Conservation (phyloP, 2,888 invertebrate genomes). For the Steinernema carpocapsae region DNA sequence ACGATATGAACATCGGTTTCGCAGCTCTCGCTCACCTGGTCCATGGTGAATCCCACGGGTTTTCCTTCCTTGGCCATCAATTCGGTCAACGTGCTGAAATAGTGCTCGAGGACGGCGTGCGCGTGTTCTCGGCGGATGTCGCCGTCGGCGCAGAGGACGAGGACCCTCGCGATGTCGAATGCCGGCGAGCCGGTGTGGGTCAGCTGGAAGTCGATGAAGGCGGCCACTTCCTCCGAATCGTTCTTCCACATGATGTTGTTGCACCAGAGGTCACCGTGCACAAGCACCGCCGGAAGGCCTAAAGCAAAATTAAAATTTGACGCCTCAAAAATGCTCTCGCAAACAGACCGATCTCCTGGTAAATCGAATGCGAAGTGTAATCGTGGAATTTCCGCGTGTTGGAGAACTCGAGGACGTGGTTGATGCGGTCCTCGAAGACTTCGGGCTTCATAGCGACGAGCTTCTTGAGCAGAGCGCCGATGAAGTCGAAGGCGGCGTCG, state of each 20-base stretch:
- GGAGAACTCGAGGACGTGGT: not conserved
- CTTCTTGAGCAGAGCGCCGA: not conserved
- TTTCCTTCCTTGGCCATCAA: not conserved
- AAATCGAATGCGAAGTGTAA: not conserved
- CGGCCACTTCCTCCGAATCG: not conserved
- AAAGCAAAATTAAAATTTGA: not conserved
- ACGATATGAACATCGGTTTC: not conserved
- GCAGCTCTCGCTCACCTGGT: not conserved
- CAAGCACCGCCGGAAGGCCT: not conserved
- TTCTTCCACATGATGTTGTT: constrained; percentile 1
- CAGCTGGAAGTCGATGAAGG: constrained; percentile 6
- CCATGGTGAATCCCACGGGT: not conserved
- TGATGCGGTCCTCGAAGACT: not conserved
- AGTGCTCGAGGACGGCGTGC: not conserved
- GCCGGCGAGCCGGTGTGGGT: not conserved
- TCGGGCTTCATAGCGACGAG: not conserved
- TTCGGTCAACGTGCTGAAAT: not conserved
- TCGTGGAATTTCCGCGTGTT: not conserved
- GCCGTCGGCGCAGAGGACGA: not conserved
- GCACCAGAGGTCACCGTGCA: not conserved
- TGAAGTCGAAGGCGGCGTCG: not conserved
- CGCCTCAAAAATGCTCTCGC: too few relatives aligned
- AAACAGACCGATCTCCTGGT: not conserved
- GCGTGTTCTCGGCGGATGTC: not conserved
- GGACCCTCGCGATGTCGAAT: not conserved